Evolutionary conservation across 2,888 invertebrate genomes (phyloP), one percentile per base, ranked within the genome.

Genomic region (Microdon myrmicae): DNA sequence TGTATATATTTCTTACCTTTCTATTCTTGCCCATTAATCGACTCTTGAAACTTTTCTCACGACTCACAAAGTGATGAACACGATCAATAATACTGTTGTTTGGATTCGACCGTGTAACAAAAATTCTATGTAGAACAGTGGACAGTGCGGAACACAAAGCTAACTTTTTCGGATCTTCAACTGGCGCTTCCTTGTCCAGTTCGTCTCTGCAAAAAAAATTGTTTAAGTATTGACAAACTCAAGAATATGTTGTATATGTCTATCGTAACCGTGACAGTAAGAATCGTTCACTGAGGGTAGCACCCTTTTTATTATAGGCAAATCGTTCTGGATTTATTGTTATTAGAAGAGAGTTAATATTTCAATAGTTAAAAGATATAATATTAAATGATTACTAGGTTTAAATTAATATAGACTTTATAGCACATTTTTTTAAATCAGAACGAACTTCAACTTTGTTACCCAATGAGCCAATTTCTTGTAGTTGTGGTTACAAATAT

Each of bases 11-110:
- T 3, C 71, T 49, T 73, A 85, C 85, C 82, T 88, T 87, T 80
- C 87, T 83, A 67, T 84, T 84, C 76, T 86, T 86, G 70, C 86
- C 87, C 69, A 89, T 86, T 53, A 89, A 81, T 67, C 87, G 85
- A 69, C 86, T 86, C 59, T 85, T 82, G 70, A 89, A 85, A 48
- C 88, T 87, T 77, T 92, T 92, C 74, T 94, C 93, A 76, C 90
- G 90, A 71, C 89, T 89, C 41, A 94, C 89, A 79, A 92, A 94
- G 54, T 89, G 90, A 67, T 91, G 90, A 70, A 89, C 89, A 68
- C 89, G 84, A 72, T 94, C 94, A 70, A 84, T 83, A 59, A 83
- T 82, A 69, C 81, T 81, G 60, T 82, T 82, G 60, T 82, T 82
- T 32, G 83, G 82, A 68, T 83, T 76, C 22, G 79, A 84, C 71